Percentiles rank a stretch among this genome's conserved stretches.
These are phyloP conservation scores for Gadopsis bispinosus DNA, from an alignment of 2,797 vertebrate genomes.

Conservation along the genomic window DNA sequence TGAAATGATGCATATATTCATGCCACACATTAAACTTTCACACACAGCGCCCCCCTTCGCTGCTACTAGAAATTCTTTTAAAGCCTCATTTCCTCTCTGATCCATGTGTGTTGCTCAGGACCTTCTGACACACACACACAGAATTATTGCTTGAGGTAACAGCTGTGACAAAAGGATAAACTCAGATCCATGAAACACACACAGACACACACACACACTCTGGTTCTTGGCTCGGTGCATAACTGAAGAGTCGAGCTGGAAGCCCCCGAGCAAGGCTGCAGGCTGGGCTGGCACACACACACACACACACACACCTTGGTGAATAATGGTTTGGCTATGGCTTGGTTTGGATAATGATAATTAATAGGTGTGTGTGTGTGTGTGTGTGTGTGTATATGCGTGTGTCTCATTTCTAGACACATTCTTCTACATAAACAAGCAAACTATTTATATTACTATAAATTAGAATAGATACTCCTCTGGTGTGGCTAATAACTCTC, in stretches of 20 bases:
- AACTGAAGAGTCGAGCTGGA: slow-evolving; percentile 54
- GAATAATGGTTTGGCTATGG: not conserved
- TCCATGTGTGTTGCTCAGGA: slow-evolving; percentile 16
- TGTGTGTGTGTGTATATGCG: not conserved
- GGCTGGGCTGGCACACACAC: slow-evolving; percentile 23
- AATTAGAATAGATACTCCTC: not conserved
- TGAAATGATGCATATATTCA: slow-evolving; percentile 11
- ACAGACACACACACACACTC: slow-evolving; percentile 26
- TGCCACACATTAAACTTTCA: slow-evolving; percentile 2
- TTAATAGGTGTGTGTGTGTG: not conserved
- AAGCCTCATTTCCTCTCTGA: slow-evolving; percentile 25
- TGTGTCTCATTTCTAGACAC: not conserved
- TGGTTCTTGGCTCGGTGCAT: slow-evolving; percentile 43
- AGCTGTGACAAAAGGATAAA: slow-evolving; percentile 58
- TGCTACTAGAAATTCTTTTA: slow-evolving; percentile 30
- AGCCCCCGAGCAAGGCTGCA: slow-evolving; percentile 54
- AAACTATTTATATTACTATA: not conserved
- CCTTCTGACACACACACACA: slow-evolving; percentile 5
- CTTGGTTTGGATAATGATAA: not conserved
- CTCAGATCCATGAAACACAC: slow-evolving; percentile 43
- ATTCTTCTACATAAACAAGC: not conserved
- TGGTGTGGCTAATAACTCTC: not conserved
- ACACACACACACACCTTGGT: not conserved
- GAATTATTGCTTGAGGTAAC: slow-evolving; percentile 57
- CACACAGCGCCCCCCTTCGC: not conserved